phyloP scores from a whole-genome alignment of 1,140 invertebrate species.

The Drosophila fuyamai region DNA sequence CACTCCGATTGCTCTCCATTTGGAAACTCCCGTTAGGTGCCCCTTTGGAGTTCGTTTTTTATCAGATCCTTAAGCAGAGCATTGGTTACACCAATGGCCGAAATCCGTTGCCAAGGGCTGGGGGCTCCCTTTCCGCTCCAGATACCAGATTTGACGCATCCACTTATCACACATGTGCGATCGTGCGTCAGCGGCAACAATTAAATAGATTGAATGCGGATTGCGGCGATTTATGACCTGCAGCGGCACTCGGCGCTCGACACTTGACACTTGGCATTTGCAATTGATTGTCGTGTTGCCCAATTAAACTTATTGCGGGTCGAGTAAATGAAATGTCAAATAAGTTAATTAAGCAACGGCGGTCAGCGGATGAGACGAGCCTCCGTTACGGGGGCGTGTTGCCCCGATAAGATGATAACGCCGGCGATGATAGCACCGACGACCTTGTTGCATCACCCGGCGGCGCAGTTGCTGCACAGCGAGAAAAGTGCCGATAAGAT shows the following conservation, averaged over 20 bases:
- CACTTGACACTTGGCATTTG: constrained; percentile 29
- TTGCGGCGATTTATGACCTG: constrained; percentile 38
- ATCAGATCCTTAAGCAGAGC: too few relatives aligned
- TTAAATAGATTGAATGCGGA: constrained; percentile 47
- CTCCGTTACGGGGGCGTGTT: constrained; percentile 32
- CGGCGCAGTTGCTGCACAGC: constrained; percentile 15
- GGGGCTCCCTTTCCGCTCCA: neutral
- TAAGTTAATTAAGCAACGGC: constrained; percentile 64
- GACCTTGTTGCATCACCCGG: constrained; percentile 53
- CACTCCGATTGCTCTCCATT: neutral
- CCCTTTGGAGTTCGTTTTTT: neutral
- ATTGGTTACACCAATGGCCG: too few relatives aligned
- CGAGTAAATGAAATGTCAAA: constrained; percentile 67
- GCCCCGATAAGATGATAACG: constrained; percentile 25
- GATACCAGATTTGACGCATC: constrained; percentile 21
- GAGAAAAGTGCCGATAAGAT: constrained; percentile 7
- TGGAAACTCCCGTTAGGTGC: constrained; percentile 3
- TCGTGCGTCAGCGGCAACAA: constrained; percentile 45
- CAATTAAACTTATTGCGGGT: constrained; percentile 57
- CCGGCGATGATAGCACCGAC: constrained; percentile 10
- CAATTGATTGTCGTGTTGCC: constrained; percentile 38
- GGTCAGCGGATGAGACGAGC: constrained; percentile 34
- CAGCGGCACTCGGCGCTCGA: neutral
- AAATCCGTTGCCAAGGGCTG: constrained; percentile 11
- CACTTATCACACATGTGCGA: constrained; percentile 24